phyloP scores from a whole-genome alignment of 1,140 invertebrate genomes.

The Halictus rubicundus region DNA sequence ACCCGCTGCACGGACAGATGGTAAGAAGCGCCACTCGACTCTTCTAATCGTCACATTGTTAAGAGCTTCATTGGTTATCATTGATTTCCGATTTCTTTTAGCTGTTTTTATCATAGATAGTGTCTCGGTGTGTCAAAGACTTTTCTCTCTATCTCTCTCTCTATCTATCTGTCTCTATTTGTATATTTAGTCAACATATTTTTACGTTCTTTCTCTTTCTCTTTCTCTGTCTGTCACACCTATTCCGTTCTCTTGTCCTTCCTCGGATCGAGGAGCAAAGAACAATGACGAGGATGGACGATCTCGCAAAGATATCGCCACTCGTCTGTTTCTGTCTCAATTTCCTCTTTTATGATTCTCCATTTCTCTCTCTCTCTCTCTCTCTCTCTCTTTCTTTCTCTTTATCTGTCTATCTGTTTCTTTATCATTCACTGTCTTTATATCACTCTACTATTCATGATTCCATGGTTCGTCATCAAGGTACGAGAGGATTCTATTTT shows the following conservation, averaged over 20 bases:
- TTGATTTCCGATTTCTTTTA: slow-evolving; percentile 73
- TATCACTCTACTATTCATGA: not conserved
- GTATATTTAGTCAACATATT: slow-evolving; percentile 5
- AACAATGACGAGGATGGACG: not conserved
- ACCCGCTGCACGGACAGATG: slow-evolving; percentile 79
- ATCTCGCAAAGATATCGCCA: not conserved
- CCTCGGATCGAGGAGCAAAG: not conserved
- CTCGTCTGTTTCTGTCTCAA: not conserved
- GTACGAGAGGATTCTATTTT: slow-evolving; percentile 38
- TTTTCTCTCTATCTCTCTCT: slow-evolving; percentile 29
- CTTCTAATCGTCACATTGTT: slow-evolving; percentile 75
- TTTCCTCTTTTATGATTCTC: no score
- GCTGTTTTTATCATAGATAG: slow-evolving; percentile 66
- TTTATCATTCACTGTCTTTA: slow-evolving; percentile 32
- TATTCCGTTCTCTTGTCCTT: not conserved
- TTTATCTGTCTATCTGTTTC: slow-evolving; percentile 45
- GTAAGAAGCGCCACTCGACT: slow-evolving; percentile 79
- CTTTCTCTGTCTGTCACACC: not conserved
- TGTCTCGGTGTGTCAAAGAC: slow-evolving; percentile 70
- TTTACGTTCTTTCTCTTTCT: slow-evolving; percentile 23
- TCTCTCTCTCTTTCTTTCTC: not conserved
- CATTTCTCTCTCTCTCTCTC: not conserved
- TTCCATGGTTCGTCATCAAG: not conserved
- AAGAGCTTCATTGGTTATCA: slow-evolving; percentile 77
- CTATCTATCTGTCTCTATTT: slow-evolving; percentile 1